Conservation (phyloP, 2,797 vertebrate genomes). For the Dicrostonyx torquatus region DNA sequence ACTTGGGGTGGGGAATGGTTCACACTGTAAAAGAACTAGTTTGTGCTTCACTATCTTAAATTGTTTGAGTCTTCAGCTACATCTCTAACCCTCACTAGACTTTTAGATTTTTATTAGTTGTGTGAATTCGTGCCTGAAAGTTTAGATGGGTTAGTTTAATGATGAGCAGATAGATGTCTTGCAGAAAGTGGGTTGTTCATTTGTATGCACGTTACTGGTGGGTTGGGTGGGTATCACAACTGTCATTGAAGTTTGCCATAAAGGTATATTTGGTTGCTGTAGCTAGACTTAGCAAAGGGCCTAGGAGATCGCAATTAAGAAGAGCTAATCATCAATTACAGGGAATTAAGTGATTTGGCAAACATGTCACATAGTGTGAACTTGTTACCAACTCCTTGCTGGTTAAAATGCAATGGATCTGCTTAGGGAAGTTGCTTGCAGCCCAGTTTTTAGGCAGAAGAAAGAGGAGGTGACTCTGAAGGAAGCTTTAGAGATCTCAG, state of each 20-base stretch:
- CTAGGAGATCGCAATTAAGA: constrained; percentile 33
- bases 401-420: constrained; percentile 59
- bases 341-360: constrained; percentile 50
- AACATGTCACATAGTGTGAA: constrained; percentile 35
- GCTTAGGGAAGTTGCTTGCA: constrained; percentile 41
- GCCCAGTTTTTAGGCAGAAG: not conserved
- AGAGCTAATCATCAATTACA: not conserved
- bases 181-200: not conserved
- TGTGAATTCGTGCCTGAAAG: constrained; percentile 38
- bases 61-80: not conserved
- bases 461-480: constrained; percentile 20
- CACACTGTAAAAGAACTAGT: constrained; percentile 21
- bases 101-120: constrained; percentile 27
- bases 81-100: not conserved
- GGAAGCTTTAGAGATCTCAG: not conserved
- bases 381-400: constrained; percentile 61
- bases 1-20: not conserved
- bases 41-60: constrained; percentile 36
- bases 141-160: constrained; percentile 37
- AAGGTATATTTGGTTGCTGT: constrained; percentile 4
- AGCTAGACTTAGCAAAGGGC: not conserved
- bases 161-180: constrained; percentile 22
- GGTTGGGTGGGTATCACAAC: not conserved
- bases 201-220: constrained; percentile 19
- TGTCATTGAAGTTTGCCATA: constrained; percentile 23